Percentiles rank a stretch among this genome's conserved stretches.
Conservation (phyloP, 2,113 vertebrate species). For the Urocolius indicus region DNA sequence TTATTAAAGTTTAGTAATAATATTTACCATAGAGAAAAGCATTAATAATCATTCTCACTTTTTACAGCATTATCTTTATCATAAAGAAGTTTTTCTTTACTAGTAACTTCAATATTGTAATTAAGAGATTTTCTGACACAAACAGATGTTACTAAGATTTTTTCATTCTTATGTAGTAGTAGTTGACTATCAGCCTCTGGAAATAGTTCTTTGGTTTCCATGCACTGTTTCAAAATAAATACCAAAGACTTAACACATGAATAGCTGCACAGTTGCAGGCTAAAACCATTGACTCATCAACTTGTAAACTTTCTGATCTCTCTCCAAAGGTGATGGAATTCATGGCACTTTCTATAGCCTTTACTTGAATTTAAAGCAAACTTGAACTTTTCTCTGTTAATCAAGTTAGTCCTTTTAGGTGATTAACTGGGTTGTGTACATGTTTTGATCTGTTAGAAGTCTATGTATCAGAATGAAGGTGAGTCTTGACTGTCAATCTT, state of each 20-base stretch:
- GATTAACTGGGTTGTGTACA: background rate
- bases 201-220: background rate
- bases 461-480: background rate
- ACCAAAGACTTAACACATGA: background rate
- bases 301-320: background rate
- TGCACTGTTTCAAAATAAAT: too few species aligned
- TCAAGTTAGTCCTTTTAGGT: background rate
- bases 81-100: background rate
- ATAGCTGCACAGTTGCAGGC: background rate
- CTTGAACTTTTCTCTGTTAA: background rate
- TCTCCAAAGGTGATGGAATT: background rate
- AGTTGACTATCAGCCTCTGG: background rate
- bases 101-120: background rate
- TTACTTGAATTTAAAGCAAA: background rate
- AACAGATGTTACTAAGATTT: background rate
- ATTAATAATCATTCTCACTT: too few species aligned
- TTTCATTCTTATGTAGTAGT: background rate
- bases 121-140: background rate
- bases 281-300: background rate
- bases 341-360: background rate
- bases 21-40: too few species aligned
- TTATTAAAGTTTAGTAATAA: background rate
- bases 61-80: too few species aligned
- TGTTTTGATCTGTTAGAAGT: background rate
- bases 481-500: background rate